phyloP scores from a whole-genome alignment of 2,113 vertebrate species.

The Mohoua ochrocephala region DNA sequence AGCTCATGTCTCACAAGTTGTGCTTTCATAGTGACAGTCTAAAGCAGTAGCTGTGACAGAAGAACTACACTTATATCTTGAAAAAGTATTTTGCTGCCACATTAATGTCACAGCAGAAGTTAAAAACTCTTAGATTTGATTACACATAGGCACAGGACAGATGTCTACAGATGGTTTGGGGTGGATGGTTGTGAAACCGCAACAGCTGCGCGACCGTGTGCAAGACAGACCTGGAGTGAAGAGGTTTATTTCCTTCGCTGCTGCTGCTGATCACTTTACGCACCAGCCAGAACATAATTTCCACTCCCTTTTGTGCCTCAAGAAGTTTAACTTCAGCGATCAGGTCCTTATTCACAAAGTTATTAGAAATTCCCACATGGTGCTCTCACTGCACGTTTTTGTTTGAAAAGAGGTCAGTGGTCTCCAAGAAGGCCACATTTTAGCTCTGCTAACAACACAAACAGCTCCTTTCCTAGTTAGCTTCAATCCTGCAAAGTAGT shows the following conservation, averaged over 20 bases:
- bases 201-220: fast-evolving
- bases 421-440: neutral
- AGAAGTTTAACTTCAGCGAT: neutral
- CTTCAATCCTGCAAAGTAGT: neutral
- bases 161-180: neutral
- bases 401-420: neutral
- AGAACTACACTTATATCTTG: neutral
- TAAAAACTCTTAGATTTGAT: neutral
- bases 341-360: neutral
- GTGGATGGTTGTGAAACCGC: neutral
- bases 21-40: neutral
- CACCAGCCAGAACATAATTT: neutral
- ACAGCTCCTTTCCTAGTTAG: neutral
- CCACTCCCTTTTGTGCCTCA: neutral
- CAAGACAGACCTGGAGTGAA: neutral
- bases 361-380: neutral
- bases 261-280: neutral
- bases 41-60: neutral
- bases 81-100: neutral
- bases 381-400: neutral
- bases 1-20: neutral
- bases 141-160: neutral
- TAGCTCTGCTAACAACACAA: neutral
- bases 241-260: neutral
- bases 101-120: neutral